Evolutionary conservation across 2,113 vertebrate species (phyloP).

Genomic region (Macroglossus sobrinus): DNA sequence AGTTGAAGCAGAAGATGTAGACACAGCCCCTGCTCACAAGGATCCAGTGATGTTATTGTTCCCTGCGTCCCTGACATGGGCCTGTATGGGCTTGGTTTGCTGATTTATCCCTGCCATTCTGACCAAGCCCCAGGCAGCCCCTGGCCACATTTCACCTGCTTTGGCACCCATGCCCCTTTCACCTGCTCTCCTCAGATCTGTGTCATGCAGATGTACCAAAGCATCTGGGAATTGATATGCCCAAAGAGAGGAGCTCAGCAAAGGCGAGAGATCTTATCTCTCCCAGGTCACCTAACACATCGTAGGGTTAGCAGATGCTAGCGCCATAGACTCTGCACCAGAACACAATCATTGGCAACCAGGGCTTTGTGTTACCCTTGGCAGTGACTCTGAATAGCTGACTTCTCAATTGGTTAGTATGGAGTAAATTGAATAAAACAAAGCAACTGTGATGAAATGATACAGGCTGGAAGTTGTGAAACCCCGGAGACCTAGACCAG

Average conservation of each 20-base stretch:
- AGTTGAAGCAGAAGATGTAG: neutral
- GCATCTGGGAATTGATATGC: neutral
- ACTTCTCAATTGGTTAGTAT: neutral
- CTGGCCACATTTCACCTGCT: neutral
- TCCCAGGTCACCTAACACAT: too few relatives aligned
- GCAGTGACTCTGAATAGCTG: neutral
- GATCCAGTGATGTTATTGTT: neutral
- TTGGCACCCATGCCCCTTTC: neutral
- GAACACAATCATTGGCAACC: too few relatives aligned
- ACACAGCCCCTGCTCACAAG: neutral
- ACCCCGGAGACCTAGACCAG: neutral
- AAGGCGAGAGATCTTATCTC: neutral
- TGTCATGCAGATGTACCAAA: neutral
- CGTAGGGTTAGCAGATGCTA: neutral
- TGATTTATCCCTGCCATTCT: neutral
- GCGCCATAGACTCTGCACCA: fast-evolving
- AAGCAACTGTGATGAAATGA: neutral
- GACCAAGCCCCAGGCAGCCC: neutral
- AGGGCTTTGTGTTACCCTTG: neutral
- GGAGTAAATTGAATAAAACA: too few relatives aligned
- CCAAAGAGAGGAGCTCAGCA: neutral
- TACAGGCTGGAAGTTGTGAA: neutral
- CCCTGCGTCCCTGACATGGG: neutral
- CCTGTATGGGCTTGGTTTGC: neutral
- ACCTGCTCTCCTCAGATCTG: neutral